phyloP scores from a whole-genome alignment of 1,140 invertebrate genomes.

The Dendroctonus ponderosae region DNA sequence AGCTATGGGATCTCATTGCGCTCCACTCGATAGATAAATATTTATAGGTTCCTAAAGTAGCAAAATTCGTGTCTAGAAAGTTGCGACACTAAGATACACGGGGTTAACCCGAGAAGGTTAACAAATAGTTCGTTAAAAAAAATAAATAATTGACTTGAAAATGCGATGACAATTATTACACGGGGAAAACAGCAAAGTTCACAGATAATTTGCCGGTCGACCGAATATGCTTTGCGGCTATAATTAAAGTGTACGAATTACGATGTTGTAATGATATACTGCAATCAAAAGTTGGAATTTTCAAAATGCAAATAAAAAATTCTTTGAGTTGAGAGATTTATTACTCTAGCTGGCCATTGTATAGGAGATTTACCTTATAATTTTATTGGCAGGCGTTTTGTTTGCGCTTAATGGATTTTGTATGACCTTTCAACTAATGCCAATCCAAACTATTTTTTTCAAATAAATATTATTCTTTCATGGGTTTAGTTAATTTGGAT shows the following conservation, averaged over 20 bases:
- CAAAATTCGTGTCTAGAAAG: not conserved
- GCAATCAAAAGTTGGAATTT: constrained; percentile 9
- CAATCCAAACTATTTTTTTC: no score
- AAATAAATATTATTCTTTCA: no score
- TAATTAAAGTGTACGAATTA: constrained; percentile 24
- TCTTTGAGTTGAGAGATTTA: not conserved
- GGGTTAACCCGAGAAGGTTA: constrained; percentile 12
- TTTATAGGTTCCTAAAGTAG: no score
- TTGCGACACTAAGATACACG: constrained; percentile 1
- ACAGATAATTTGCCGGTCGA: constrained; percentile 21
- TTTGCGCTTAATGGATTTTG: not conserved
- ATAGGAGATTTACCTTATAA: not conserved
- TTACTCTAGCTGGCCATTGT: not conserved
- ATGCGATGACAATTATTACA: constrained; percentile 21
- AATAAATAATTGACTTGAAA: constrained; percentile 19
- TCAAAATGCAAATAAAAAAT: not conserved
- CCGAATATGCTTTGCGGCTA: constrained; percentile 14
- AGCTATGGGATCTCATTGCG: no score
- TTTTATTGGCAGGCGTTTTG: not conserved
- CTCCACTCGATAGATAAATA: no score
- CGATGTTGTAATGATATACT: constrained; percentile 22
- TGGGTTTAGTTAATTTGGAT: no score
- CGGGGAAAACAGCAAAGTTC: constrained; percentile 23
- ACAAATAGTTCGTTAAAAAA: constrained; percentile 10
- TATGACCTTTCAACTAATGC: not conserved